Evolutionary conservation across 2,113 vertebrate genomes (phyloP).

Genomic region (Helogale parvula): DNA sequence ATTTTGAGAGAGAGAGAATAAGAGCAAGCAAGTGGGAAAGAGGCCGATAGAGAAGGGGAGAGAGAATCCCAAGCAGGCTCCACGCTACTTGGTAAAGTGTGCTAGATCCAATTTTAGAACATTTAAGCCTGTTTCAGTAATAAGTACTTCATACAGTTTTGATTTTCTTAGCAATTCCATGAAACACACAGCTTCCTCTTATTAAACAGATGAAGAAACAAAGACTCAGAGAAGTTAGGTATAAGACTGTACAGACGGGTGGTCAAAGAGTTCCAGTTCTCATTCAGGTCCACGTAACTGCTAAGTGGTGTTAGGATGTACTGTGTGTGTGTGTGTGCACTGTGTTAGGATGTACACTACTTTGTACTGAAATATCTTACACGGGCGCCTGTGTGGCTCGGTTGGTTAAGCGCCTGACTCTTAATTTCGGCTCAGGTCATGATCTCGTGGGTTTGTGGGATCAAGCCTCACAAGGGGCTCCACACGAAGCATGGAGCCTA

Average conservation of each 20-base stretch:
- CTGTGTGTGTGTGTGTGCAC: too few relatives aligned
- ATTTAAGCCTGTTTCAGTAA: slow-evolving; percentile 21
- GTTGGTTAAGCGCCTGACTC: too few relatives aligned
- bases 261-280: background rate
- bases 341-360: background rate
- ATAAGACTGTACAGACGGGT: background rate
- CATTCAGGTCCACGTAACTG: background rate
- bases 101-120: slow-evolving; percentile 1
- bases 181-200: slow-evolving; percentile 24
- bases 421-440: too few relatives aligned
- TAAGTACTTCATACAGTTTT: background rate
- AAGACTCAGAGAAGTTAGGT: background rate
- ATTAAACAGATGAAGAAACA: slow-evolving; percentile 9
- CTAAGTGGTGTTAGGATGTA: background rate
- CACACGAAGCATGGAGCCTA: too few relatives aligned
- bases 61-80: too few relatives aligned
- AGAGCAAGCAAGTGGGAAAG: too few relatives aligned
- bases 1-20: too few relatives aligned
- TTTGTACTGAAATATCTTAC: background rate
- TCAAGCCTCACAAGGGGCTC: too few relatives aligned
- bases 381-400: background rate
- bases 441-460: too few relatives aligned
- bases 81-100: background rate
- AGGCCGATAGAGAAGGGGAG: too few relatives aligned
- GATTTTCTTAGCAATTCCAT: slow-evolving; percentile 2